Evolutionary conservation across 2,797 vertebrate species (phyloP), one percentile per base, ranked within the genome.

Genomic region (Poeciliopsis paucimaculata): DNA sequence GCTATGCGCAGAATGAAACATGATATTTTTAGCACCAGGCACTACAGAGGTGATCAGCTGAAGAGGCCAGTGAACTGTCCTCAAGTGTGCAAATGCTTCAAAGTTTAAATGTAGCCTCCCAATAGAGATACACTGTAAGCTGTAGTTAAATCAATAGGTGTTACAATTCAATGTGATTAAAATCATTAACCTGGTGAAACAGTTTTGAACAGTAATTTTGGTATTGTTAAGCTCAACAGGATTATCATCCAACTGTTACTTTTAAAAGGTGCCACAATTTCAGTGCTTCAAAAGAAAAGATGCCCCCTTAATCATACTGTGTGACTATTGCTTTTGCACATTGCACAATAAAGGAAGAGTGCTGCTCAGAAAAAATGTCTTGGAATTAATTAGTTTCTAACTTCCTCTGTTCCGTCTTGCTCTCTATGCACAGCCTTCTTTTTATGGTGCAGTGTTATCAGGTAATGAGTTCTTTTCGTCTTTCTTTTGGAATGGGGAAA

Each of bases 311-410:
- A 73, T 73, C 18, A 5, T 39, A 31, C 16, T 31, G 31, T 47
- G 45, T 49, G 31, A 26, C 72, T 51, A 4, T 13, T 34, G 31
- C 72, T 26, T 73, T 26, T 26, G 31, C 49, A 45, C n/a, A 46
- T 46, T 71, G 68, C 68, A 71, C 45, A 71, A 23, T 53, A 13
- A 73, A 26, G 34, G 31, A 34, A 36, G 11, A 73, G 72, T 73
- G 28, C 47, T 73, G 47, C 47, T 73, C 34, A 39, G 72, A 73
- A 12, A 51, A 74, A 13, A 46, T 9, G 26, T 74, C 13, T 74
- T 16, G 20, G 36, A 51, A 74, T 74, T 55, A 74, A 74, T 74
- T 74, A 20, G 41, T 60, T 75, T 31, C 53, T 62, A 41, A 62
- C 74, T 62, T 75, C n/a, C n/a, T 45, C 73, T 31, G n/a, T 43